Evolutionary conservation across 1,140 invertebrate genomes (phyloP), one percentile per base, ranked within the genome.

Genomic region (Brachionus manjavacas): DNA sequence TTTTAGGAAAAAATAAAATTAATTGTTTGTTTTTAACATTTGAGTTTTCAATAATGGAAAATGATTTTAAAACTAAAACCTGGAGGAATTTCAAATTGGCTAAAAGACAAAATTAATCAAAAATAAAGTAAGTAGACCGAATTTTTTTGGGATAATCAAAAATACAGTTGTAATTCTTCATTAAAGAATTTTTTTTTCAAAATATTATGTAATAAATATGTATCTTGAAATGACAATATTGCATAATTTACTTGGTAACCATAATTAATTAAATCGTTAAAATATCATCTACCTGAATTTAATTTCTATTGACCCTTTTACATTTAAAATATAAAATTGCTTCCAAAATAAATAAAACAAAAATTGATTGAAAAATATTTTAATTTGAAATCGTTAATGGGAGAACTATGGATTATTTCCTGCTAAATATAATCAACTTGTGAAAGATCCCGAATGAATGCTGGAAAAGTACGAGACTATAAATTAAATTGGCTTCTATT

Each of bases 201-300:
- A 25, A 60, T 60, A 60, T 60, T 60, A 60, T 60, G 20, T 23
- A 60, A 60, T 20, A 60, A 60, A 60, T 60, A 60, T 23, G 35
- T 31, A 35, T 70, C 66, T 70, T 39, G 14, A 12, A 31, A 70
- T 70, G 66, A 70, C 66, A 70, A 70, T 70, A 70, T 70, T 70
- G 66, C 66, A 35, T 70, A 70, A 39, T 70, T 39, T 25, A 31
- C 35, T 70, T 70, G 52, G 52, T 60, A 60, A 60, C 52, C 52
- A 23, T 55, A 16, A 55, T 60, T 60, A 60, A 60, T 60, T 60
- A 16, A 6, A 23, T 25, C 8, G 6, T 9, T 25, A 60, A 20
- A 46, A 46, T 7, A 20, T 6, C 20, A 60, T 60, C 52, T 60
- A 20, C 16, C 52, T 60, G n/a, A 23, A 23, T 20, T 60, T 9